Base-by-base conservation (phyloP, 37 sponge, comb jelly and placozoan species). In the Aplysina aerophoba region DNA sequence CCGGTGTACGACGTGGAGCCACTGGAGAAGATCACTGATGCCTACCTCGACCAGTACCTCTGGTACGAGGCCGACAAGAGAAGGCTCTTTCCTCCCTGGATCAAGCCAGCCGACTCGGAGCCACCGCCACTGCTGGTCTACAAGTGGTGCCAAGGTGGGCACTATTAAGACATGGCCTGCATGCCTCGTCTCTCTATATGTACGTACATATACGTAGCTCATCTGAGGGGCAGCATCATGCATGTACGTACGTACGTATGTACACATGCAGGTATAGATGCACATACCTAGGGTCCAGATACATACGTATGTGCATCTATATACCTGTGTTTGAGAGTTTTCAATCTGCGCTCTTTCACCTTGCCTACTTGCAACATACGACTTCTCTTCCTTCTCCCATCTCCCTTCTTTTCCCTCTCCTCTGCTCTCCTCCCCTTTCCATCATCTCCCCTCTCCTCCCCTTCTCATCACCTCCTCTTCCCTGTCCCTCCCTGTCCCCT, bases 41-140 rank as follows among this genome's bases (percentile, higher is more conserved):
- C 99, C 65, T 98, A 98, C 85, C 91, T 98, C 37, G 99, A 98
- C 87, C 99, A 98, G 94, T 98, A 98, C 84, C 89, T 98, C 75
- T 98, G 99, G 99, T 98, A 98, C 58, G 99, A 98, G 83, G 99
- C 97, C 40, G 99, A 98, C 91, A 98, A 98, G 88, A 82, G 99
- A 61, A 37, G 97, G 21, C 88, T 98, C 80, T 98, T 98, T 84
- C 99, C 99, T 58, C 99, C 97, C 35, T 98, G 99, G 99, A 98
- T 98, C 88, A 98, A 98, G 71, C 99, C 99, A 31, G 93, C 95
- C 53, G 99, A 98, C 74, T 93, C 99, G 38, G 99, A 98, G 73
- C 99, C 99, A 33, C 99, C 99, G 16, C 99, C 99, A 0, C 88
- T 94, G 35, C 88, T 98, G 57, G 95, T 96, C 39, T 98, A 98